These are phyloP conservation scores for Benitochromis conjunctus DNA, from an alignment of 2,113 vertebrate species.

Conservation along the genomic window DNA sequence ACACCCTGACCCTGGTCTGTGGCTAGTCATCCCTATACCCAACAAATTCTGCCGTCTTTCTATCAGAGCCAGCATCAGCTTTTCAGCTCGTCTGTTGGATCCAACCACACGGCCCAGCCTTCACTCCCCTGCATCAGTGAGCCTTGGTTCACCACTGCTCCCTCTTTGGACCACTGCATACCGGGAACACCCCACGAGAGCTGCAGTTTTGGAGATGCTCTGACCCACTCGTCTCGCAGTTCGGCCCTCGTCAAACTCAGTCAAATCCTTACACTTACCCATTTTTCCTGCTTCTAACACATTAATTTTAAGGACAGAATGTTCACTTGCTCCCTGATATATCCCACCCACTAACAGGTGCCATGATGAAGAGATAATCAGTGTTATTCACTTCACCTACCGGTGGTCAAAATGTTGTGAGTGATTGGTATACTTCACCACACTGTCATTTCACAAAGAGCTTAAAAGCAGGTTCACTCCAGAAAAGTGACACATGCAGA, in stretches of 20 bases:
- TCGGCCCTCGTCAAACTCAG: neutral
- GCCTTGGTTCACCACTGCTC: neutral
- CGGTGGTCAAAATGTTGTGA: neutral
- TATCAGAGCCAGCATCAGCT: neutral
- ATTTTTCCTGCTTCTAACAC: neutral
- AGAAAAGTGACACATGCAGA: neutral
- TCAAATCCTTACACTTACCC: neutral
- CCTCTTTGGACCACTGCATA: neutral
- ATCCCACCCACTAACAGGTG: neutral
- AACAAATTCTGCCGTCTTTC: neutral
- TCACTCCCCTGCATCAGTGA: neutral
- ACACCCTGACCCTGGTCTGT: neutral
- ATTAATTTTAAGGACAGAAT: neutral
- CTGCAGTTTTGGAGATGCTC: neutral
- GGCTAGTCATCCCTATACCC: neutral
- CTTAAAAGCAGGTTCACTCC: neutral
- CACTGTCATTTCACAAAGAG: neutral
- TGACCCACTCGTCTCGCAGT: neutral
- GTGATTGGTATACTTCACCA: neutral
- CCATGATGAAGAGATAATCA: neutral
- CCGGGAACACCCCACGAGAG: neutral
- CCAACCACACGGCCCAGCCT: neutral
- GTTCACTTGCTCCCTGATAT: neutral
- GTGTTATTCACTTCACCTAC: neutral
- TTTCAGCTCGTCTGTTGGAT: neutral